Base-by-base conservation (phyloP, 2,888 invertebrate genomes). In the Coleophora deauratella region DNA sequence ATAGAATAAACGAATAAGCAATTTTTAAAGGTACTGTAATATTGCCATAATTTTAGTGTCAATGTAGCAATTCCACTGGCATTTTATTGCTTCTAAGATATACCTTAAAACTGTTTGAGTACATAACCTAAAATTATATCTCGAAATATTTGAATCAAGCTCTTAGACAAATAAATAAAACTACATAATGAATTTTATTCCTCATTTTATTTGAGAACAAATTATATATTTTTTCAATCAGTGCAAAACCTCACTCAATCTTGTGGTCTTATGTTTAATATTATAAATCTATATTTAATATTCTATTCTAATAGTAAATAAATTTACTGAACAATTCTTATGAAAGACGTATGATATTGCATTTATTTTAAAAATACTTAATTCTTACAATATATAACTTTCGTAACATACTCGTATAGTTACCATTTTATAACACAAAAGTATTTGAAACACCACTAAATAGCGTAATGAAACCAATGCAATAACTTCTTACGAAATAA, bases 401-500 rank as follows among this genome's bases (percentile, higher is more conserved):
- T 13, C 31, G 12, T 38, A 30, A 13, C n/a, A n/a, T n/a, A n/a
- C n/a, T n/a, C n/a, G n/a, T 42, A 38, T 38, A 49, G 58, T 58
- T 58, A 57, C 58, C 57, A 57, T 33, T 12, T 14, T 12, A 8
- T 39, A n/a, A n/a, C 27, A 31, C 41, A 39, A 21, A 21, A 21
- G 21, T 6, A 28, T 40, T 38, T 43, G 41, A 33, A 50, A 42
- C 33, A 39, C 46, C 47, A 21, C 53, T 56, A 44, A 38, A 38
- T 55, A 52, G 54, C 46, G 49, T 59, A 58, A 49, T 49, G 31
- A 15, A 46, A 45, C 45, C 48, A 21, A 21, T 49, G 54, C 53
- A 59, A 54, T 62, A 62, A 56, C 49, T 47, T 46, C 49, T 54
- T 52, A 46, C 61, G 60, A 66, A 65, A n/a, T n/a, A n/a, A n/a